Percentiles rank a stretch among this genome's conserved stretches.
phyloP scores from a whole-genome alignment of 2,888 invertebrate species.

The Monochamus alternatus region DNA sequence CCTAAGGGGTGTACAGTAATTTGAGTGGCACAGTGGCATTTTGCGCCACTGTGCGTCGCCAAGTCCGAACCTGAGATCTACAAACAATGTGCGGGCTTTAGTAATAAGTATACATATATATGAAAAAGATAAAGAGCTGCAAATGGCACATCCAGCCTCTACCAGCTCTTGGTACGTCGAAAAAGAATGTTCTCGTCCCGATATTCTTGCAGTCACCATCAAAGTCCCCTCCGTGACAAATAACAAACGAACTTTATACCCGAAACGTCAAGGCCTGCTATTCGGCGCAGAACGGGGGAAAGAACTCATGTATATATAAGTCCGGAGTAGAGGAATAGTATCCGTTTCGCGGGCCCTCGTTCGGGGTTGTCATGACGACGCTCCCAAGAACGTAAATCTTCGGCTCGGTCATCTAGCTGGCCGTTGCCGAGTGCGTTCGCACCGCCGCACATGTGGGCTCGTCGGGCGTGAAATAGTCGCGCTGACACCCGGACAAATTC shows the following conservation, averaged over 20 bases:
- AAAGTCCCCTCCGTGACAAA: background rate
- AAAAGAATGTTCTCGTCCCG: too few relatives aligned
- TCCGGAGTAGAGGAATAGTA: conserved; percentile 46
- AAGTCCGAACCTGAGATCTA: too few relatives aligned
- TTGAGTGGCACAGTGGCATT: too few relatives aligned
- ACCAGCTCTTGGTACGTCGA: too few relatives aligned
- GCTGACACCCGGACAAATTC: conserved; percentile 30
- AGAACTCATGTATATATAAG: conserved; percentile 34
- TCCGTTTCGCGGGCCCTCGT: conserved; percentile 55
- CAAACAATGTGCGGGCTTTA: too few relatives aligned
- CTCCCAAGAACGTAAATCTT: conserved; percentile 65
- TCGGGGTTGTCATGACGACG: conserved; percentile 64
- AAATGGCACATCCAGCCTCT: too few relatives aligned
- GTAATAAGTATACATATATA: too few relatives aligned
- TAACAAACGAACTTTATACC: conserved; percentile 2
- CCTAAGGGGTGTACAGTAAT: too few relatives aligned
- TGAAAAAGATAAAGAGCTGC: too few relatives aligned
- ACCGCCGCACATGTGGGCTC: conserved; percentile 47
- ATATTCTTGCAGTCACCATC: background rate
- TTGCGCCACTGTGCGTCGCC: too few relatives aligned
- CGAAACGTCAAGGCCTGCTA: conserved; percentile 1
- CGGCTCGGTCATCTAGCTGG: conserved; percentile 57
- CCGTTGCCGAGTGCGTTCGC: conserved; percentile 45
- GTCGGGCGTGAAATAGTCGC: conserved; percentile 32
- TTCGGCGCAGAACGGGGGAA: conserved; percentile 17